Evolutionary conservation across 1,140 invertebrate genomes (phyloP), one percentile per base, ranked within the genome.

Genomic region (Tribolium castaneum): DNA sequence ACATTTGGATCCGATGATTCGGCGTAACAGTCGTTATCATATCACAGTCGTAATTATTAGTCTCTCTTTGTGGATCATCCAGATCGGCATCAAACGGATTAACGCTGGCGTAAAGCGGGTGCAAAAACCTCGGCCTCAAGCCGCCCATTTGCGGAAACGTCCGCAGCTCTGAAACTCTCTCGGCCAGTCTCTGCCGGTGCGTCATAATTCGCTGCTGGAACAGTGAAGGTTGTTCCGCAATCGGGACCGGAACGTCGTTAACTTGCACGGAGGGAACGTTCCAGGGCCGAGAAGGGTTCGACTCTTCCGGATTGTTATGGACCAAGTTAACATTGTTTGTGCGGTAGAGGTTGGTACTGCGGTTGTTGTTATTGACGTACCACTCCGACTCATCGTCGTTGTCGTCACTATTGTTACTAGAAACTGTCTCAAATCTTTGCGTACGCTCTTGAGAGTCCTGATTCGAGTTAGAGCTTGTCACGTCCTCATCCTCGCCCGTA

Each of bases 1-100:
- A 96, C 9, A 91, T 91, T 88, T 96, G 95, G 77, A 96, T 93
- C 73, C 95, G 87, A 86, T 95, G 93, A 80, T 92, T 88, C n/a
- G 87, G 86, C 3, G 84, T 86, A n/a, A 85, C 84, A 12, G 85
- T 84, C n/a, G 84, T 82, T 5, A 86, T 82, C 78, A 86, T 83
- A 78, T 86, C 85, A 73, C 80, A 82, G 74, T 86, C 85, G 66
- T 86, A 84, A 22, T 30, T 30, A 25, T 86, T 80, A 39, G 81
- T 81, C 72, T 87, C 86, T 6, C 86, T 73, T 73, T 86, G 85
- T 9, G 83, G 81, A 59, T 88, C 87, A 71, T 88, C 87, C 45
- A 85, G 75, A 77, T 87, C 85, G 12, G 84, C 85, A 35, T 86
- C 86, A 56, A 86, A 85, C 4, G 85, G 85, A 82, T 84, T 86